These are phyloP conservation scores for Synergus gifuensis DNA, from an alignment of 2,888 invertebrate genomes.

Conservation along the genomic window DNA sequence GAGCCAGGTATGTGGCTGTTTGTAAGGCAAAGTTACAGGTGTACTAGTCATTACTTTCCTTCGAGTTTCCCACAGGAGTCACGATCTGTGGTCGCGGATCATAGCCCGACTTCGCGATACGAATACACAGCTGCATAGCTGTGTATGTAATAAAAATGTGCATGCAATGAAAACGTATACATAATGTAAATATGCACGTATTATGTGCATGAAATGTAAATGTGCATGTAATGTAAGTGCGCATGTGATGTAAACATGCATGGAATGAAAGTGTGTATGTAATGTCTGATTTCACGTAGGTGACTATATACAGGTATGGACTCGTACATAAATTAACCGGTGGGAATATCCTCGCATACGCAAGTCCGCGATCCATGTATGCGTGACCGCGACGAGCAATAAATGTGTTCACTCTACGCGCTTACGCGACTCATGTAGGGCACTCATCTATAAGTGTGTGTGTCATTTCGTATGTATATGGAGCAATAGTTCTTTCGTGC, in stretches of 20 bases:
- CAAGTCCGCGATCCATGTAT: conserved; percentile 50
- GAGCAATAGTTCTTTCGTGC: conserved; percentile 69
- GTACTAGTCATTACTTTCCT: conserved; percentile 71
- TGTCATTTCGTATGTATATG: conserved; percentile 45
- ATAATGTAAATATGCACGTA: no score
- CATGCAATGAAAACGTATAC: no score
- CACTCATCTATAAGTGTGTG: conserved; percentile 28
- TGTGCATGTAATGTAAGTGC: no score
- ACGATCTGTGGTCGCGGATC: conserved; percentile 77
- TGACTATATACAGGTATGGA: conserved; percentile 7
- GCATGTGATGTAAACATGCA: no score
- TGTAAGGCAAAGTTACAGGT: conserved; percentile 52
- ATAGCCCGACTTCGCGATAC: conserved; percentile 69
- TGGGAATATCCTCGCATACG: conserved; percentile 66
- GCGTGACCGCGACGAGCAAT: conserved; percentile 56
- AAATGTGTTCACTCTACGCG: conserved; percentile 52
- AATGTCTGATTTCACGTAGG: conserved; percentile 32
- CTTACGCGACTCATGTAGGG: conserved; percentile 46
- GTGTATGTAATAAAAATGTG: no score
- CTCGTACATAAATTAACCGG: conserved; percentile 71
- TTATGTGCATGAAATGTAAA: no score
- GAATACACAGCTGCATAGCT: conserved; percentile 57
- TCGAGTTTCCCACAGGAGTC: conserved; percentile 77
- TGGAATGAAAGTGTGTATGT: conserved; percentile 9
- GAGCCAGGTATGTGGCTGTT: conserved; percentile 39